Conservation (phyloP, 1,140 invertebrate species). For the Bombus polaris region DNA sequence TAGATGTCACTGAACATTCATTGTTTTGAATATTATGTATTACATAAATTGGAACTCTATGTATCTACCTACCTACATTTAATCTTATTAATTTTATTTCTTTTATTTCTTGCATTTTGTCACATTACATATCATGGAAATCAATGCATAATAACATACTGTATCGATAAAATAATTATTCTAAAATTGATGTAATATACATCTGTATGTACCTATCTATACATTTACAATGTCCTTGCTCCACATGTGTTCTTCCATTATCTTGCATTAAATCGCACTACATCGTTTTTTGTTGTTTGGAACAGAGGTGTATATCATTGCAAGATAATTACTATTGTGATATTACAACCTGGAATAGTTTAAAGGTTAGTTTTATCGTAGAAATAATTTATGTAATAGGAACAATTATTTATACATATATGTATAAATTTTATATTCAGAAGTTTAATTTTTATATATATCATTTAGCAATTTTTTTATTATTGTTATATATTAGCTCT, state of each 20-base stretch:
- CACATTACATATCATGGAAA: neutral
- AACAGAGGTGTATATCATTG: neutral
- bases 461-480: neutral
- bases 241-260: neutral
- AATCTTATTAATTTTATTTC: neutral
- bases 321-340: neutral
- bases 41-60: constrained; percentile 10
- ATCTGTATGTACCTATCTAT: neutral
- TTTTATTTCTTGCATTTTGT: neutral
- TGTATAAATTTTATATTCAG: neutral
- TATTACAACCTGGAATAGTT: neutral
- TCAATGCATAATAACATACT: neutral
- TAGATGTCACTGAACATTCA: neutral
- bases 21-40: neutral
- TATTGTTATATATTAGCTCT: neutral
- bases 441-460: neutral
- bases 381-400: neutral
- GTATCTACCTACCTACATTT: neutral
- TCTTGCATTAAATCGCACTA: neutral
- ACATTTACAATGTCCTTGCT: neutral
- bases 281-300: neutral
- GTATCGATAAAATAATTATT: neutral
- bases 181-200: neutral
- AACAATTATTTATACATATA: neutral
- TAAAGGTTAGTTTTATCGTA: constrained; percentile 31